Percentiles rank a stretch among this genome's conserved stretches.
Conservation (phyloP, 2,797 vertebrate species). For the Glossophaga mutica region DNA sequence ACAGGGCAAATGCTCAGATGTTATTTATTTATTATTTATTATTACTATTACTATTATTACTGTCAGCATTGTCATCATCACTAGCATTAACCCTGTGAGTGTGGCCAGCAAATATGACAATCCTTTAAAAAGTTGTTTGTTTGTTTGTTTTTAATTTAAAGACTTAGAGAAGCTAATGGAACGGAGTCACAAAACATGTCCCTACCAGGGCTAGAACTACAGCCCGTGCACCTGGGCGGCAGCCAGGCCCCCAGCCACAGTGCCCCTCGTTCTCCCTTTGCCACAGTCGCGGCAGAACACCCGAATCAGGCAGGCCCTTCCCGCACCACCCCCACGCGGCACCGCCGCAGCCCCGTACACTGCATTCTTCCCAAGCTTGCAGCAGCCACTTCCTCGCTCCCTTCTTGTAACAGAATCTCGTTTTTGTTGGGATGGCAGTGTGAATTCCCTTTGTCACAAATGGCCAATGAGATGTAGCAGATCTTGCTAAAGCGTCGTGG, state of each 20-base stretch:
- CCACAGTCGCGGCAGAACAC: too few relatives aligned
- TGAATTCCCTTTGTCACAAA: background rate
- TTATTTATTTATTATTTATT: background rate
- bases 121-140: background rate
- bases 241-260: background rate
- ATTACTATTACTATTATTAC: background rate
- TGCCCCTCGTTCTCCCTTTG: background rate
- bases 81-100: background rate
- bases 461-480: background rate
- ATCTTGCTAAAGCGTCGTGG: background rate
- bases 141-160: background rate
- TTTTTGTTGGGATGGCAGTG: background rate
- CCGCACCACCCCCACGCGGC: background rate
- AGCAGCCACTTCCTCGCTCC: background rate
- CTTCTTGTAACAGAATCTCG: background rate
- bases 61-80: background rate
- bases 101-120: background rate
- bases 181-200: background rate
- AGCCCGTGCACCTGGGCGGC: too few relatives aligned
- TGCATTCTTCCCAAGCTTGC: background rate
- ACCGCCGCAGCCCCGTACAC: accelerated
- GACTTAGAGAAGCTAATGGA: background rate
- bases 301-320: background rate
- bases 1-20: background rate
- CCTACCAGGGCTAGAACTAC: background rate